A percentile compares a stretch with the other conserved stretches of the same genome.
phyloP scores from a whole-genome alignment of 1,140 invertebrate genomes.

The Formica selysi region DNA sequence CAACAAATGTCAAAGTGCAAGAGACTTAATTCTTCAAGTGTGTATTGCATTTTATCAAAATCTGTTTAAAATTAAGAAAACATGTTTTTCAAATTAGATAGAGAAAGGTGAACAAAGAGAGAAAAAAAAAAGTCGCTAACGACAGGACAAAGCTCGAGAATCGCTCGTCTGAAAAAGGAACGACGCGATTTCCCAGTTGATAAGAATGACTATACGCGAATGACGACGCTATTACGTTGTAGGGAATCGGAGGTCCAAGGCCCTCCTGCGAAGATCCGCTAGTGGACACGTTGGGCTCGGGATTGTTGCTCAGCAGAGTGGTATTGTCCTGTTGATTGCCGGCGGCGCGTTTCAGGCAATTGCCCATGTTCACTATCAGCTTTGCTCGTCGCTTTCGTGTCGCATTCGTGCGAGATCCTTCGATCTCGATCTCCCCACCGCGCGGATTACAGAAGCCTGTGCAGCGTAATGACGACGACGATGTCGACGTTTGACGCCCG shows the following conservation, averaged over 20 bases:
- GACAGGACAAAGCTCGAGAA: too few relatives aligned
- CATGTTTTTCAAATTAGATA: neutral
- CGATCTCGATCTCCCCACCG: slow-evolving; percentile 46
- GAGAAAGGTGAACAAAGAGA: neutral
- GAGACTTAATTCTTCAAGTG: neutral
- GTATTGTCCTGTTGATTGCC: slow-evolving; percentile 87
- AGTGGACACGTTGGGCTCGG: slow-evolving; percentile 83
- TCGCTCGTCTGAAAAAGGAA: neutral
- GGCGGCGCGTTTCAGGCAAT: slow-evolving; percentile 86
- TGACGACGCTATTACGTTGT: slow-evolving; percentile 83
- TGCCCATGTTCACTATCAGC: slow-evolving; percentile 85
- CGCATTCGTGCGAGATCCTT: slow-evolving; percentile 25
- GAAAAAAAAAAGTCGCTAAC: neutral
- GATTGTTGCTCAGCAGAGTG: slow-evolving; percentile 86
- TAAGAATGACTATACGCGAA: neutral
- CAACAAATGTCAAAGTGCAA: neutral
- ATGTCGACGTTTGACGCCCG: slow-evolving; percentile 6
- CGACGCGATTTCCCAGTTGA: neutral
- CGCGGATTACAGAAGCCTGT: neutral
- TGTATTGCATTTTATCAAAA: neutral
- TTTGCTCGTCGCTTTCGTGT: slow-evolving; percentile 33
- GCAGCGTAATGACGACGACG: neutral
- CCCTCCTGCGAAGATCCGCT: slow-evolving; percentile 86
- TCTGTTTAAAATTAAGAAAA: neutral
- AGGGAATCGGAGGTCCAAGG: slow-evolving; percentile 84